A percentile compares a stretch with the other conserved stretches of the same genome.
These are phyloP conservation scores for Hylaea fasciaria DNA, from an alignment of 2,888 invertebrate genomes.

Conservation along the genomic window DNA sequence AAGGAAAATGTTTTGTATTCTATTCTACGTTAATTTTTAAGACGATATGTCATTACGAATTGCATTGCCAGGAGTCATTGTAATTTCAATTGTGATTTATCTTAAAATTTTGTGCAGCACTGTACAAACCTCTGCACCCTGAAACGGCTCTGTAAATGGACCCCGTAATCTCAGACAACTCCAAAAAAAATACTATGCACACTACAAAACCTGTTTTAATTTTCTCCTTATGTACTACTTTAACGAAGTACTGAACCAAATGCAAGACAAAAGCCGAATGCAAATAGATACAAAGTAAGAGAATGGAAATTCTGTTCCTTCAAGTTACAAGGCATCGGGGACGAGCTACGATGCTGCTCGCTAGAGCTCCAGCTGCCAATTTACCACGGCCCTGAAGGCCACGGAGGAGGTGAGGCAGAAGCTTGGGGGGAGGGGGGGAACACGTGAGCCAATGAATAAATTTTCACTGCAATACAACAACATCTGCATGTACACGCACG, in stretches of 20 bases:
- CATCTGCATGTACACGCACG: conserved; percentile 18
- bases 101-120: too few relatives aligned
- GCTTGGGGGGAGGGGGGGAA: neutral
- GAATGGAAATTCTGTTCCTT: neutral
- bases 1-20: too few relatives aligned
- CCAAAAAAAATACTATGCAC: too few relatives aligned
- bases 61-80: too few relatives aligned
- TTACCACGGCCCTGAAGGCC: neutral
- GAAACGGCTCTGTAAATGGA: too few relatives aligned
- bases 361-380: neutral
- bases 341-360: neutral
- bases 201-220: too few relatives aligned
- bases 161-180: too few relatives aligned
- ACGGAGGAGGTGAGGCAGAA: neutral
- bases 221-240: neutral
- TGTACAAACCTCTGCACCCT: too few relatives aligned
- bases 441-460: conserved; percentile 55
- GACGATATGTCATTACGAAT: too few relatives aligned
- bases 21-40: too few relatives aligned
- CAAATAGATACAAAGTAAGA: conserved; percentile 1
- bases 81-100: too few relatives aligned
- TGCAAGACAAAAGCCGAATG: neutral
- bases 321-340: conserved; percentile 5
- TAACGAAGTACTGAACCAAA: neutral
- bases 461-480: conserved; percentile 43